Evolutionary conservation across 2,888 invertebrate genomes (phyloP), one percentile per base, ranked within the genome.

Genomic region (Melipona beecheii): DNA sequence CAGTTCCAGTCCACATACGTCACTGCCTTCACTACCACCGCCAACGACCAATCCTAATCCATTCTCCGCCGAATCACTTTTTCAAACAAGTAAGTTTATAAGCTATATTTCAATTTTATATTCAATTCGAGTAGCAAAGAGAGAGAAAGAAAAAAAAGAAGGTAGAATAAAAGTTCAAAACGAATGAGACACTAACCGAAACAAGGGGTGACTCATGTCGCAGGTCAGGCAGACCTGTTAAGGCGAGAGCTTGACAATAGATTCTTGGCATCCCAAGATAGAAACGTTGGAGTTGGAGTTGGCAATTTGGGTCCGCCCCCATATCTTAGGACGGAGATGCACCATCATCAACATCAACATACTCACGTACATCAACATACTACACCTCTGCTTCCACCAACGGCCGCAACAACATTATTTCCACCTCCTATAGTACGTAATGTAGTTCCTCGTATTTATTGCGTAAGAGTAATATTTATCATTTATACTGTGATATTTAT

Each of bases 331-430:
- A 98, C 98, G 73, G 98, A 98, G 95, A 97, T 98, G 96, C 98
- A 98, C 95, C 98, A 98, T 95, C 98, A 98, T 95, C 98, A 98
- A 95, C 98, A 98, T 95, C 98, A 98, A 93, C 98, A 98, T 94
- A 98, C 98, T 75, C 98, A 98, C 95, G 97, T 98, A 92, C 98
- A 98, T 95, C 98, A 98, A 93, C 97, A 98, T 94, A 96, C 97
- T 79, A 96, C 97, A 79, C 95, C 97, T 81, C 93, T 96, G 83
- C 96, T 97, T 73, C 96, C 96, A 36, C 95, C 96, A 36, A 94
- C 96, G 78, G 95, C 95, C 71, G 90, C 94, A 4, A 94, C 95
- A 15, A 95, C 95, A 62, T 95, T 96, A 90, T 96, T 96, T 88
- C 96, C 97, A 74, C 96, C 97, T 87, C 96, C 97, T 87, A 95